Percentiles rank a stretch among this genome's conserved stretches.
Evolutionary conservation across 1,140 invertebrate genomes (phyloP).

Genomic region (Varroa destructor): DNA sequence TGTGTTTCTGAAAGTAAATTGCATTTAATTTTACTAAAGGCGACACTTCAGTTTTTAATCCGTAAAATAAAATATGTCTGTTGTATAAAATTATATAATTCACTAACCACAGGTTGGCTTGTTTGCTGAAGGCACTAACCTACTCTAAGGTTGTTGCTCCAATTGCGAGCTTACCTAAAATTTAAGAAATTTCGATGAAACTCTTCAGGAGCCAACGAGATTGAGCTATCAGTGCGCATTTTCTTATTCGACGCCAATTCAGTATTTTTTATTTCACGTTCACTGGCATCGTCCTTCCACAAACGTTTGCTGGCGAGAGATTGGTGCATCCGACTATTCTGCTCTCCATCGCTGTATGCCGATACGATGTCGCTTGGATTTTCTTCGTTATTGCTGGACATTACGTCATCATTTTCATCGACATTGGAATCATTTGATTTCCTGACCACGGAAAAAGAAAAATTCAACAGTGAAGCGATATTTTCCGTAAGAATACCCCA

Average conservation of each 20-base stretch:
- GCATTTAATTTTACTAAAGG: too few species aligned
- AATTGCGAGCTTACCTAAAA: neutral
- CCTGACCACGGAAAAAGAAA: too few species aligned
- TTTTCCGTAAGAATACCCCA: too few species aligned
- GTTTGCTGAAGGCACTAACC: too few species aligned
- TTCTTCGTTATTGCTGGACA: constrained; percentile 15
- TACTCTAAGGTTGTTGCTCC: too few species aligned
- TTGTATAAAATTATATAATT: too few species aligned
- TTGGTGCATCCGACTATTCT: neutral
- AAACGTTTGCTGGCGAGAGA: too few species aligned
- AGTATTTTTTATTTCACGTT: neutral
- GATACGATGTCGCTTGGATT: neutral
- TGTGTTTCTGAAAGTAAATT: constrained; percentile 35
- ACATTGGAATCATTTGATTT: neutral
- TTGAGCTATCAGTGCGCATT: neutral
- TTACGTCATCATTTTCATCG: neutral
- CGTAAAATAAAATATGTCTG: too few species aligned
- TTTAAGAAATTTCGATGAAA: constrained; percentile 4
- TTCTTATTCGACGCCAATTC: neutral
- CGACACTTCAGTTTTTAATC: too few species aligned
- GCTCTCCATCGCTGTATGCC: constrained; percentile 16
- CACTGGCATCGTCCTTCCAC: neutral
- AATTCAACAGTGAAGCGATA: too few species aligned
- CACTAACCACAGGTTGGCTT: too few species aligned
- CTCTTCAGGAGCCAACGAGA: neutral